Evolutionary conservation across 1,140 invertebrate genomes (phyloP), one percentile per base, ranked within the genome.

Genomic region (Melanaphis sacchari): DNA sequence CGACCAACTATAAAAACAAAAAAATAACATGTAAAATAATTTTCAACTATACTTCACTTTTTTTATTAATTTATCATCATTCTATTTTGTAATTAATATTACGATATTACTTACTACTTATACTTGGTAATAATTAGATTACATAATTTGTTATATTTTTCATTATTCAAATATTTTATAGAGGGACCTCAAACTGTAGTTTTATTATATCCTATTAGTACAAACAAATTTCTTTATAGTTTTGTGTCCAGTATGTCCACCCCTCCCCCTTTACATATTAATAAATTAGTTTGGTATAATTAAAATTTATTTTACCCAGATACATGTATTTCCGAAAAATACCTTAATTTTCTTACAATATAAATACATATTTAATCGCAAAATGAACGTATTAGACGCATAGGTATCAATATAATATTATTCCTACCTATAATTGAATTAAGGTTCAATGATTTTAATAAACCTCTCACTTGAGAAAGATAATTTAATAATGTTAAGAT

Each of bases 1-100:
- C 38, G 38, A 40, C 52, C 89, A 66, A 6, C 54, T 90, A 66
- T 41, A 41, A 90, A 90, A 90, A 90, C 52, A 59, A 90, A 90
- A 90, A 36, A 54, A 89, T n/a, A 66, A 66, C 59, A 76, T 76
- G 59, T 76, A 76, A 21, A 76, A 76, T 76, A 76, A 76, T 76
- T n/a, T 66, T 66, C n/a, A n/a, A n/a, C n/a, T 31, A 43, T 46
- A 76, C 59, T 66, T 66, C 15, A 66, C 59, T 76, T 76, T n/a
- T 11, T n/a, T n/a, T 15, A n/a, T n/a, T 76, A 76, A 76, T 76
- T 76, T 76, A 76, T 36, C 31, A 36, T 6, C 11, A 76, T n/a
- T n/a, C 59, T 9, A 76, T 15, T 31, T 76, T 76, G 3, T 76
- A 59, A 5, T n/a, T 15, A 76, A n/a, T 76, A 76, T n/a, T n/a